Evolutionary conservation across 2,888 invertebrate species (phyloP), one percentile per base, ranked within the genome.

Genomic region (Eristalinus aeneus): DNA sequence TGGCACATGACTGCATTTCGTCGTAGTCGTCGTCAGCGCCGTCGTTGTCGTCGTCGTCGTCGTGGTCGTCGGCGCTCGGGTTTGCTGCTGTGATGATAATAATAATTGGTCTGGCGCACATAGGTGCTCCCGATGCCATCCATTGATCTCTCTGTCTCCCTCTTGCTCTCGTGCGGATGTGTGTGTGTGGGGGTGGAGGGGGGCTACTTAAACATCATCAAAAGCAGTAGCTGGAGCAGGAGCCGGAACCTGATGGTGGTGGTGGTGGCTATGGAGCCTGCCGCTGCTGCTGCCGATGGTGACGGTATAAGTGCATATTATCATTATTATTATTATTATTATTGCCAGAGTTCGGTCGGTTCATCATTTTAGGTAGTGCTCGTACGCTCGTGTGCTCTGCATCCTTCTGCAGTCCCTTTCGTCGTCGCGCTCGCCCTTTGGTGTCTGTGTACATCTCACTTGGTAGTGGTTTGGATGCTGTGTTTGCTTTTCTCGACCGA

Each of bases 301-400:
- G 78, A 63, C 63, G 68, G 77, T 88, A 88, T 88, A 88, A 88
- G 88, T 87, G 88, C 88, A 88, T 89, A 88, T 82, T 86, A 86
- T 86, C 74, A 65, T 84, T 71, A 78, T 86, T 86, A 81, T 46
- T 46, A 39, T 83, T 83, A 82, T 84, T 86, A 81, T 81, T 85
- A 73, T 81, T 81, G 74, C 78, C 82, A 74, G 81, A 71, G 75
- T 77, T 81, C 61, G 65, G 85, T 56, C 34, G 82, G 81, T 82
- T 86, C 82, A 82, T 82, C 72, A 86, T 86, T 76, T 71, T 22
- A 65, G 77, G 68, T 73, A 31, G 54, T 65, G 16, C 46, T 46
- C 16, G 34, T 56, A 32, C 39, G 34, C 10, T 31, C 23, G 32
- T 65, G 32, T 39, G 12, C 61, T 34, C 53, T 31, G 53, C 58